These are phyloP conservation scores for Chrysemys picta DNA, from an alignment of 2,113 vertebrate genomes.

Conservation along the genomic window DNA sequence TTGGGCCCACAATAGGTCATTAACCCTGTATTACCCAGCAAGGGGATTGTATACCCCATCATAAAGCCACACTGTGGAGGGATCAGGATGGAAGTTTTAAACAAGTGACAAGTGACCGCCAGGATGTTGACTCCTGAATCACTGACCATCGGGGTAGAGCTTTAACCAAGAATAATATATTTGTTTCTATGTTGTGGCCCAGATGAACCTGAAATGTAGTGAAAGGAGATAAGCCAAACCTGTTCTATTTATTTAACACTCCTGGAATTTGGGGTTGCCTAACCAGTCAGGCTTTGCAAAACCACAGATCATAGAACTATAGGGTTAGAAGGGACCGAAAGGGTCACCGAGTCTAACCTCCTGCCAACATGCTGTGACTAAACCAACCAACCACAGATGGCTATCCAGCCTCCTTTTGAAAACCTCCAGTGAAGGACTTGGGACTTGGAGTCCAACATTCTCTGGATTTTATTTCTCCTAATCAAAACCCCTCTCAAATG, in stretches of 20 bases:
- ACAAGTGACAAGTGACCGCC: background rate
- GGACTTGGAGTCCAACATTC: background rate
- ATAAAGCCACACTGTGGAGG: background rate
- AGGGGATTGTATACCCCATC: background rate
- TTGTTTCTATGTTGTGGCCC: background rate
- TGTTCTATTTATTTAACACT: background rate
- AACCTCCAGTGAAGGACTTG: no score
- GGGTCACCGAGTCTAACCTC: no score
- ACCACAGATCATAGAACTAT: background rate
- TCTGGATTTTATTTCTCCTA: background rate
- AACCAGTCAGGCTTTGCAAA: background rate
- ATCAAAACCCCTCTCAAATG: background rate
- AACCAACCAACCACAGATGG: no score
- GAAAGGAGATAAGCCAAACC: background rate
- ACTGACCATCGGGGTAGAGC: background rate
- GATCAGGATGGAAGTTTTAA: background rate
- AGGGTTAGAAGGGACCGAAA: no score
- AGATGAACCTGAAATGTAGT: background rate
- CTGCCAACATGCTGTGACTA: no score
- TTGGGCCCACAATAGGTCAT: background rate
- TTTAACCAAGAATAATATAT: background rate
- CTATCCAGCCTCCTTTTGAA: no score
- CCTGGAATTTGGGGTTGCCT: background rate
- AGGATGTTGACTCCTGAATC: background rate
- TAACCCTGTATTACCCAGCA: background rate